phyloP scores from a whole-genome alignment of 2,888 invertebrate genomes.

The Baronia brevicornis region DNA sequence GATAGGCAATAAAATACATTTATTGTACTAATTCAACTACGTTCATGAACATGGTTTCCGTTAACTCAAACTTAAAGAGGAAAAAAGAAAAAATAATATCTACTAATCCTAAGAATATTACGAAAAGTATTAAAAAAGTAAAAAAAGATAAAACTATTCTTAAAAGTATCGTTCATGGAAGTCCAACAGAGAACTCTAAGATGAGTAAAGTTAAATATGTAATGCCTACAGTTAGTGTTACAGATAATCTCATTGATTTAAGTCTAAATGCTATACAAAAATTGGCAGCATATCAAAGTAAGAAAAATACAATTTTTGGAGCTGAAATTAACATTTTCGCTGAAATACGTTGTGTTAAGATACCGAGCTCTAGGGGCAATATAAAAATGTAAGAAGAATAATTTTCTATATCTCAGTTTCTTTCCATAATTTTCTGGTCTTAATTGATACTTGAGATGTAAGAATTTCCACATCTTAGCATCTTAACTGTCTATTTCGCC shows the following conservation, averaged over 20 bases:
- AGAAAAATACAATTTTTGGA: slow-evolving; percentile 70
- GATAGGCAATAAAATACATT: no score
- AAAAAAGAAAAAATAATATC: slow-evolving; percentile 18
- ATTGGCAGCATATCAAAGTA: slow-evolving; percentile 37
- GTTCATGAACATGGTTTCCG: slow-evolving; percentile 25
- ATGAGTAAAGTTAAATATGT: slow-evolving; percentile 33
- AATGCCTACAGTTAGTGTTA: slow-evolving; percentile 49
- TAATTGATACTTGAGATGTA: no score
- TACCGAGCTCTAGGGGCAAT: slow-evolving; percentile 77
- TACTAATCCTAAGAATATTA: slow-evolving; percentile 12
- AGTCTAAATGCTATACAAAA: slow-evolving; percentile 47
- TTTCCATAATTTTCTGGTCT: no score
- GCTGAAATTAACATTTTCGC: slow-evolving; percentile 75
- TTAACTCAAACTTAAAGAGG: no score
- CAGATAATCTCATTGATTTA: slow-evolving; percentile 38
- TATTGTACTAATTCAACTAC: no score
- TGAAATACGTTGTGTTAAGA: slow-evolving; percentile 78
- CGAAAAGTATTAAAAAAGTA: slow-evolving; percentile 10
- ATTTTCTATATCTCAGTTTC: slow-evolving; percentile 7
- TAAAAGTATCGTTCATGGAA: neutral
- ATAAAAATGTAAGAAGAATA: slow-evolving; percentile 76
- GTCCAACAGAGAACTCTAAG: neutral
- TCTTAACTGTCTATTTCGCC: no score
- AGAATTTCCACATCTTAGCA: no score
- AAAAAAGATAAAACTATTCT: slow-evolving; percentile 1